A percentile compares a stretch with the other conserved stretches of the same genome.
Evolutionary conservation across 2,888 invertebrate genomes (phyloP).

Genomic region (Brassicogethes aeneus): DNA sequence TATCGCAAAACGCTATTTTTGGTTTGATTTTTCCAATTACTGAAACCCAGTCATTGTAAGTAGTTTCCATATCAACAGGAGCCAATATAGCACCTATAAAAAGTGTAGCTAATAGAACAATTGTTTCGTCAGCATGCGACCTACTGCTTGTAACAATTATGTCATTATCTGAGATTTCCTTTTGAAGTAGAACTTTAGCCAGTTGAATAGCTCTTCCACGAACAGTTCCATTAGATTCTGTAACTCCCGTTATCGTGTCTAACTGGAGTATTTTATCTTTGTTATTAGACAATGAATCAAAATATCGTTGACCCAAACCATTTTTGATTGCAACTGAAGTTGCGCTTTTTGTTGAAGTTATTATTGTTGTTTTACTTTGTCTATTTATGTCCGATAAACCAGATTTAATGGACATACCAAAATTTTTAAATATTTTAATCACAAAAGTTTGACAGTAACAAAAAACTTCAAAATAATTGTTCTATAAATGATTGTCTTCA

Average conservation of each 20-base stretch:
- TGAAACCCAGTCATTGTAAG: conserved; percentile 21
- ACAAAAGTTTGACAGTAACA: too few species aligned
- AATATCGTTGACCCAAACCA: conserved; percentile 27
- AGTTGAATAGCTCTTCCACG: conserved; percentile 26
- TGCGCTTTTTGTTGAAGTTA: too few species aligned
- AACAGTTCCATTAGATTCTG: conserved; percentile 31
- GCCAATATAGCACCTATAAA: conserved; percentile 31
- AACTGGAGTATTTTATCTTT: conserved; percentile 31
- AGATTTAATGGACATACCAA: too few species aligned
- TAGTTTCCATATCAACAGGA: conserved; percentile 26
- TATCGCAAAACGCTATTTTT: conserved; percentile 32
- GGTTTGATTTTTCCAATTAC: conserved; percentile 27
- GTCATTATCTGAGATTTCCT: conserved; percentile 25
- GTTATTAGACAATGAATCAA: conserved; percentile 19
- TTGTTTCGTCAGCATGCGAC: conserved; percentile 29
- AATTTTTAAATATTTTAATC: too few species aligned
- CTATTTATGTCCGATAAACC: too few species aligned
- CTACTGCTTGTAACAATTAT: conserved; percentile 29
- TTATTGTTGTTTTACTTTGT: too few species aligned
- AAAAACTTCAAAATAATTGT: too few species aligned
- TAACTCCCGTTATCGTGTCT: conserved; percentile 26
- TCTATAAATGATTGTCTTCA: too few species aligned
- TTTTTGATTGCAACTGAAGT: too few species aligned
- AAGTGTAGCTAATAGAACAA: conserved; percentile 28
- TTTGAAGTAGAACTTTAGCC: conserved; percentile 24